Base-by-base conservation (phyloP, 2,113 vertebrate genomes). In the Solenodon paradoxus region DNA sequence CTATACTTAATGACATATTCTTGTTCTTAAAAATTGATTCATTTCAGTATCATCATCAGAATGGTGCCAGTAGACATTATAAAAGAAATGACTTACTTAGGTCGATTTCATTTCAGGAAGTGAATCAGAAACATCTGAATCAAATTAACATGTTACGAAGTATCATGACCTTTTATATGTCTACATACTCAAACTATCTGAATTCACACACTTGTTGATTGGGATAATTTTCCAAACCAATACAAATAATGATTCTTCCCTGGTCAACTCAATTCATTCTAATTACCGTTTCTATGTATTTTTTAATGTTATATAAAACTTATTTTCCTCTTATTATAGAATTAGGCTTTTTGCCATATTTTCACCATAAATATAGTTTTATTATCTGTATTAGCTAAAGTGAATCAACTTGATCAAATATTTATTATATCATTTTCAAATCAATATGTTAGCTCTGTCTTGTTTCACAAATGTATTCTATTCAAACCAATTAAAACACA, bases 11-110 rank as follows among this genome's bases (percentile, higher is more conserved):
- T 77, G 19, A 5, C 81, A 90, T 57, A 63, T 91, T 42, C 45
- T 92, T 94, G 22, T 77, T 57, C n/a, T 59, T 88, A 8, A 68
- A 95, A 96, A 88, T 83, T 19, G 30, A 30, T 59, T 64, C 40
- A 74, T 89, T 89, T 61, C 11, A 85, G 8, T 81, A 88, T 64
- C 26, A 35, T 49, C 13, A 19, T 47, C 26, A 95, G 71, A 71
- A 20, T 64, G 90, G 9, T 92, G 7, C 75, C 38, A 16, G 12
- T 86, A 2, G 66, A 15, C 64, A 88, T 84, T 9, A 94, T 78
- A 5, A 96, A 69, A 0, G 0, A 81, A 94, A 80, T 72, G 2
- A 96, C 38, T 38, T 71, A 64, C 9, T 35, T 47, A 91, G 49
- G 2, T 66, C 10, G 22, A 63, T 82, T 95, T 40, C 19, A 22